These are phyloP conservation scores for Aplocera efformata DNA, from an alignment of 2,888 invertebrate species.

Conservation along the genomic window DNA sequence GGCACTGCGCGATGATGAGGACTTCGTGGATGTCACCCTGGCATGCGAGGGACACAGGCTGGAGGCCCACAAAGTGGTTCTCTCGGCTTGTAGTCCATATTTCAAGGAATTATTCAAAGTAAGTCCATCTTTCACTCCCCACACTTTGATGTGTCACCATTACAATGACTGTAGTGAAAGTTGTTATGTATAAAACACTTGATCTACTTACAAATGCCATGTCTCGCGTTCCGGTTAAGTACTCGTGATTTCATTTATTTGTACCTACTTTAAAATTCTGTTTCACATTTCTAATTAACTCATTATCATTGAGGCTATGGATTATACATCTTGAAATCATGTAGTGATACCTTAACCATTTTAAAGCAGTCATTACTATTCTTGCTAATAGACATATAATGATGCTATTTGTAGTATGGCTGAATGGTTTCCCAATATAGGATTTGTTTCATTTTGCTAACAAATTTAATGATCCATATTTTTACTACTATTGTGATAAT, in stretches of 20 bases:
- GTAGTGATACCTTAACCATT: conserved; percentile 43
- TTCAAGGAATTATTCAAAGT: conserved; percentile 93
- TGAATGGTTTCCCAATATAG: conserved; percentile 42
- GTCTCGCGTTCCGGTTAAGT: conserved; percentile 80
- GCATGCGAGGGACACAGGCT: conserved; percentile 91
- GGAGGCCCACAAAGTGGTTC: conserved; percentile 92
- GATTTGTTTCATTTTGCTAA: too few species aligned
- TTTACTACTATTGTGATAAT: too few species aligned
- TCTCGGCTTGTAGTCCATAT: conserved; percentile 93
- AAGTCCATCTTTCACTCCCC: conserved; percentile 81
- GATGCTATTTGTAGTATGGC: conserved; percentile 19
- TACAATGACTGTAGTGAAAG: conserved; percentile 81
- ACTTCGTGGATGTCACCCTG: conserved; percentile 93
- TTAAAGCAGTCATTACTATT: conserved; percentile 41
- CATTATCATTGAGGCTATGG: conserved; percentile 64
- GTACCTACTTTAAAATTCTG: conserved; percentile 76
- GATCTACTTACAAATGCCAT: conserved; percentile 81
- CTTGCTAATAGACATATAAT: conserved; percentile 35
- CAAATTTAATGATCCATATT: too few species aligned
- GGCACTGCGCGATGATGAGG: conserved; percentile 90
- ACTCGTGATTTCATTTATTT: conserved; percentile 80
- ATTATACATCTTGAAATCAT: conserved; percentile 43
- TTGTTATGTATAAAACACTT: conserved; percentile 81
- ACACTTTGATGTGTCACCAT: conserved; percentile 81
- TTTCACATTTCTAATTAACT: conserved; percentile 78